phyloP scores from a whole-genome alignment of 2,888 invertebrate species.

The Thyatira batis region DNA sequence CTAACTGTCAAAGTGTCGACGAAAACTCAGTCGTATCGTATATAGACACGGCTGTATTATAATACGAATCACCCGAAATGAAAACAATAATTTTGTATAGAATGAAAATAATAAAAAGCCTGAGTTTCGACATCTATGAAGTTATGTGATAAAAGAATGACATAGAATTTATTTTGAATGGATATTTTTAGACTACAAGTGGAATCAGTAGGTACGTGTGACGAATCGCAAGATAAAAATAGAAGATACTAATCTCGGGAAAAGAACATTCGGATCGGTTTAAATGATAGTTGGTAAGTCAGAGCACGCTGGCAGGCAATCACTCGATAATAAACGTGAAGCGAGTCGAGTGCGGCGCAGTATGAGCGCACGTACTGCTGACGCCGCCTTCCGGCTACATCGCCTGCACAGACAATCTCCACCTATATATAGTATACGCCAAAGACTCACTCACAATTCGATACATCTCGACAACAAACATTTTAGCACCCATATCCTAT shows the following conservation, averaged over 20 bases:
- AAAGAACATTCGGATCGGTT: slow-evolving; percentile 58
- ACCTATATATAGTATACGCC: slow-evolving; percentile 38
- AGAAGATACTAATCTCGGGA: slow-evolving; percentile 61
- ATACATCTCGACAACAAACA: slow-evolving; percentile 38
- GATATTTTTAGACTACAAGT: slow-evolving; percentile 6
- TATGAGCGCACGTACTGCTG: slow-evolving; percentile 67
- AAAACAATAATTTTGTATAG: slow-evolving; percentile 45
- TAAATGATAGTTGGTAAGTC: slow-evolving; percentile 70
- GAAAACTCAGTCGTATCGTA: slow-evolving; percentile 54
- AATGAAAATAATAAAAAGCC: slow-evolving; percentile 34
- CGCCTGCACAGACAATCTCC: slow-evolving; percentile 42
- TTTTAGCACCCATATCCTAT: slow-evolving; percentile 21
- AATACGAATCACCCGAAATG: slow-evolving; percentile 28
- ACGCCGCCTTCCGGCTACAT: slow-evolving; percentile 58
- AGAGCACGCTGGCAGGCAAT: slow-evolving; percentile 77
- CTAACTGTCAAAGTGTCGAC: slow-evolving; percentile 79
- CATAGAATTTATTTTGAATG: slow-evolving; percentile 13
- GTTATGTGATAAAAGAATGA: slow-evolving; percentile 14
- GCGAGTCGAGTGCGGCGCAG: slow-evolving; percentile 61
- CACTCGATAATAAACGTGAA: slow-evolving; percentile 78
- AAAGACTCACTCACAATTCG: slow-evolving; percentile 23
- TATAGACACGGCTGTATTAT: slow-evolving; percentile 31
- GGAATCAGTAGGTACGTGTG: slow-evolving; percentile 36
- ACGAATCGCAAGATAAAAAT: slow-evolving; percentile 57
- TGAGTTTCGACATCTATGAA: slow-evolving; percentile 15